Evolutionary conservation across 2,888 invertebrate genomes (phyloP).

Genomic region (Neocrepidodera transversa): DNA sequence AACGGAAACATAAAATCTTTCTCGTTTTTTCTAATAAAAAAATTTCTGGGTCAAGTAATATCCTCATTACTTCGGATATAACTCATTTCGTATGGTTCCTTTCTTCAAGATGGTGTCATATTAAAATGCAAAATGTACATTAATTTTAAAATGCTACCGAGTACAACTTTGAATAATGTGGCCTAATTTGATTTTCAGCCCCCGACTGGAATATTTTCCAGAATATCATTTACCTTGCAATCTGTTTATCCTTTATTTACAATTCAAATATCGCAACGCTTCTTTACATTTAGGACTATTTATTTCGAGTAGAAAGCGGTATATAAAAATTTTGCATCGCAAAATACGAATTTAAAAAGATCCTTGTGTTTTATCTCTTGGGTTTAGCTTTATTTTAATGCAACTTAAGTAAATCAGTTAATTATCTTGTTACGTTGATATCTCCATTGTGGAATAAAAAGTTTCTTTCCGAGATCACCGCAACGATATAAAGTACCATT

Average conservation of each 20-base stretch:
- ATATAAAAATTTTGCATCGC: constrained; percentile 30
- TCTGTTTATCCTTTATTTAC: constrained; percentile 41
- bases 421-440: too few relatives aligned
- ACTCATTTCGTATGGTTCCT: background rate
- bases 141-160: constrained; percentile 25
- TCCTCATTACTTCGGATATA: background rate
- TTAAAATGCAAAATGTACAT: constrained; percentile 32
- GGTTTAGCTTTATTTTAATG: too few relatives aligned
- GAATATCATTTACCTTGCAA: constrained; percentile 40
- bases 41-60: constrained; percentile 9
- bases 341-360: constrained; percentile 23
- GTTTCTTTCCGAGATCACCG: too few relatives aligned
- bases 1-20: background rate
- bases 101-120: constrained; percentile 12
- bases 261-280: constrained; percentile 41
- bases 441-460: too few relatives aligned
- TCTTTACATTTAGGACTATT: constrained; percentile 39
- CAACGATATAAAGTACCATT: too few relatives aligned
- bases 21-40: constrained; percentile 7
- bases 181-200: constrained; percentile 28
- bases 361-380: constrained; percentile 13
- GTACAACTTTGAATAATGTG: constrained; percentile 26
- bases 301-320: constrained; percentile 30
- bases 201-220: constrained; percentile 26
- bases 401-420: too few relatives aligned